Conservation (phyloP, 2,888 invertebrate species). For the Neoscelio sp. region DNA sequence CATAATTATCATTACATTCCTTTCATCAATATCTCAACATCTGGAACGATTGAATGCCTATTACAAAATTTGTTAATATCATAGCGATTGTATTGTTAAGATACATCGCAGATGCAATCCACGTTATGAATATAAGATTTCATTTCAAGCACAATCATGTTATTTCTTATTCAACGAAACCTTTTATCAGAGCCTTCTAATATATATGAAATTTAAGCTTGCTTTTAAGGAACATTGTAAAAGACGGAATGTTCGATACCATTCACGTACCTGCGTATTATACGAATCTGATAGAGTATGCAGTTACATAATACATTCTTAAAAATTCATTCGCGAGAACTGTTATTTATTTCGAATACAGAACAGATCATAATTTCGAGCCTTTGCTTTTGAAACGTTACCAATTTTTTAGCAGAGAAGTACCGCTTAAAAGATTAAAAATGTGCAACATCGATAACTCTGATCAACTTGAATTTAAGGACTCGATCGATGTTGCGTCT, state of each 20-base stretch:
- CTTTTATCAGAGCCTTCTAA: conserved; percentile 28
- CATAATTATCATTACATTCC: no score
- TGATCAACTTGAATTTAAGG: not conserved
- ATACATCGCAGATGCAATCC: conserved; percentile 7
- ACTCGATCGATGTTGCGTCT: no score
- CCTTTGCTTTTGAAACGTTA: no score
- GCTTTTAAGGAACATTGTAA: conserved; percentile 19
- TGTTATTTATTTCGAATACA: no score
- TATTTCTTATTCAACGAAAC: conserved; percentile 33
- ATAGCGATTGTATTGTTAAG: conserved; percentile 3
- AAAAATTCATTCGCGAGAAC: conserved; percentile 35
- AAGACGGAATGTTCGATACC: conserved; percentile 17
- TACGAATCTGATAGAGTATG: conserved; percentile 16
- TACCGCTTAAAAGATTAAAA: no score
- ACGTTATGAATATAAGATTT: conserved; percentile 19
- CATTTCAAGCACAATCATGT: conserved; percentile 31
- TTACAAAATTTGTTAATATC: conserved; percentile 25
- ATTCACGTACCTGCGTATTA: conserved; percentile 14
- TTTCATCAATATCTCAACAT: no score
- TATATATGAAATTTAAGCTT: conserved; percentile 28
- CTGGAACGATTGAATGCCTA: no score
- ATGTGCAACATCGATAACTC: not conserved
- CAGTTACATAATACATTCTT: conserved; percentile 29
- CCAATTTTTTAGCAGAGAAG: no score
- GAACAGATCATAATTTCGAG: no score